Percentiles rank a stretch among this genome's conserved stretches.
Evolutionary conservation across 2,888 invertebrate genomes (phyloP).

Genomic region (Microctonus brassicae): DNA sequence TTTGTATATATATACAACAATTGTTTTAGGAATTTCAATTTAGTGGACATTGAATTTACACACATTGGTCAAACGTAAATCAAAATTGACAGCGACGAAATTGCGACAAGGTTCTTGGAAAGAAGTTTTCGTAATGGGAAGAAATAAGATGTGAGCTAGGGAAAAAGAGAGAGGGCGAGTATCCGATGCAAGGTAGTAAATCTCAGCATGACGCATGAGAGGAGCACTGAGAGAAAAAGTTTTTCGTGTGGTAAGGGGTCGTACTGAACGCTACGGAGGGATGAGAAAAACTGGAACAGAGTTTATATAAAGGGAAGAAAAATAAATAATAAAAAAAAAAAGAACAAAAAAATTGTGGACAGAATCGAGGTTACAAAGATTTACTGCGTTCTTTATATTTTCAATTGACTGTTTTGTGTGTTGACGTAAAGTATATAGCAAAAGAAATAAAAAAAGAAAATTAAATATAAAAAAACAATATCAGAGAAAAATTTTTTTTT

Average conservation of each 20-base stretch:
- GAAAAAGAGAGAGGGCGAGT: neutral
- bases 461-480: neutral
- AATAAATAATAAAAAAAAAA: neutral
- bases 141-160: conserved; percentile 14
- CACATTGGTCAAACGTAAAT: conserved; percentile 42
- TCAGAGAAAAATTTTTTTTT: neutral
- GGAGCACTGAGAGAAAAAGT: conserved; percentile 37
- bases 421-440: conserved; percentile 13
- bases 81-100: conserved; percentile 54
- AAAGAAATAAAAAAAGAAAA: neutral
- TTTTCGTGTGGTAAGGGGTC: conserved; percentile 13
- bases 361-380: conserved; percentile 4
- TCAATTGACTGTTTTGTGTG: conserved; percentile 16
- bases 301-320: conserved; percentile 24
- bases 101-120: conserved; percentile 44
- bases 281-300: conserved; percentile 4
- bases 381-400: conserved; percentile 21
- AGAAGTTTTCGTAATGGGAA: conserved; percentile 14
- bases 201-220: conserved; percentile 44
- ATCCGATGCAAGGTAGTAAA: conserved; percentile 43
- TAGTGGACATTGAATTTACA: neutral
- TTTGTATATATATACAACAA: too few relatives aligned
- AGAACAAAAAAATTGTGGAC: conserved; percentile 12
- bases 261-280: conserved; percentile 11
- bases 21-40: too few relatives aligned